A percentile compares a stretch with the other conserved stretches of the same genome.
These are phyloP conservation scores for Pterophyllum scalare DNA, from an alignment of 2,113 vertebrate genomes.

Conservation along the genomic window DNA sequence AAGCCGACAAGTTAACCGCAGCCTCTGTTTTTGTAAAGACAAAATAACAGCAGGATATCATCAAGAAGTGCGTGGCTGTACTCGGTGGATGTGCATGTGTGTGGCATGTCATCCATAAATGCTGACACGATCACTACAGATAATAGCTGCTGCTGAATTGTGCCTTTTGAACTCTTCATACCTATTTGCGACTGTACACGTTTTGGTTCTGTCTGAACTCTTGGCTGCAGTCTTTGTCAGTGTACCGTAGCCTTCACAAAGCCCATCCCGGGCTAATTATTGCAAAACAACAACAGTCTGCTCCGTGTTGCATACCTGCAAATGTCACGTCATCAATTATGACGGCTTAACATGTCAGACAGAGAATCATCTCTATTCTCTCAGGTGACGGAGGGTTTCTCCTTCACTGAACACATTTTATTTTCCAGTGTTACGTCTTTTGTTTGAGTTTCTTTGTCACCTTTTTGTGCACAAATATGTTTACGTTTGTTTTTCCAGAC, in stretches of 20 bases:
- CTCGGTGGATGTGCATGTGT: background rate
- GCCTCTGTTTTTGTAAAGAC: background rate
- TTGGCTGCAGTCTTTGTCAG: background rate
- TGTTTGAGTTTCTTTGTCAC: background rate
- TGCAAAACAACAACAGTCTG: slow-evolving; percentile 10
- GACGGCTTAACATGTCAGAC: background rate
- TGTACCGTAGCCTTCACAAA: slow-evolving; percentile 6
- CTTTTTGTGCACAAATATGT: background rate
- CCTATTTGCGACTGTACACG: background rate
- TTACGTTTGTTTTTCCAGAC: background rate
- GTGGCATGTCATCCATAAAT: background rate
- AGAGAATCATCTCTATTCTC: background rate
- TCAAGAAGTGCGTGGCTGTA: background rate
- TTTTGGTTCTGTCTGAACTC: background rate
- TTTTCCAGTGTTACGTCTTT: background rate
- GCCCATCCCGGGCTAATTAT: background rate
- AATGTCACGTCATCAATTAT: slow-evolving; percentile 2
- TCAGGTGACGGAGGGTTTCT: background rate
- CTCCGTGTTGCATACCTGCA: background rate
- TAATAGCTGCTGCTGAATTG: background rate
- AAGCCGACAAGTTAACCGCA: background rate
- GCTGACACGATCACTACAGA: background rate
- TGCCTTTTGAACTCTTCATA: background rate
- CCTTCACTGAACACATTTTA: background rate
- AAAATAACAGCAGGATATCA: background rate